phyloP scores from a whole-genome alignment of 2,888 invertebrate genomes.

The Tetragonisca angustula region DNA sequence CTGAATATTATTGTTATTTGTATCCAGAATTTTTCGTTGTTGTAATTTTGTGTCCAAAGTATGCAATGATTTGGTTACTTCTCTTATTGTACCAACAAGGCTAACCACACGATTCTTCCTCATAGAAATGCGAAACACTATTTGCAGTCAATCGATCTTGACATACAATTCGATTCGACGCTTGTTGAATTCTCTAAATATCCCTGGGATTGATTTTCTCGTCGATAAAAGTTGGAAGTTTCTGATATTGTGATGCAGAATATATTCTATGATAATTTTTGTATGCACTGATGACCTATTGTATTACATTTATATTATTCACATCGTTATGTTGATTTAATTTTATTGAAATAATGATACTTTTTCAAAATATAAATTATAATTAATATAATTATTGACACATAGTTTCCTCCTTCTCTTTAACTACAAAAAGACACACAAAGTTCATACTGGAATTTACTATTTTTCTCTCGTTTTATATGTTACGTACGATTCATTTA shows the following conservation, averaged over 20 bases:
- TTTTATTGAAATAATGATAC: no score
- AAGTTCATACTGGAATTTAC: background rate
- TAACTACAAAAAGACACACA: background rate
- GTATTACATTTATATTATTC: no score
- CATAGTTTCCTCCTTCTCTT: slow-evolving; percentile 13
- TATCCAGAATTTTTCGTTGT: background rate
- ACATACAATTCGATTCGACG: background rate
- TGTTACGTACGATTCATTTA: background rate
- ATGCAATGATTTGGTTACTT: background rate
- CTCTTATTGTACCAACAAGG: background rate
- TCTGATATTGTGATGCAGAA: background rate
- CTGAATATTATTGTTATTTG: no score
- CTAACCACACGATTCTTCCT: background rate
- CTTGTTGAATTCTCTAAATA: background rate
- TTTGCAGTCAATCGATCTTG: slow-evolving; percentile 18
- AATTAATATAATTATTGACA: no score
- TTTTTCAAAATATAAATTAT: no score
- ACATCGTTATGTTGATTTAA: no score
- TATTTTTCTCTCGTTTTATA: background rate
- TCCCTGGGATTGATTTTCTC: background rate
- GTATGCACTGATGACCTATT: background rate
- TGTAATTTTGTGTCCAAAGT: background rate
- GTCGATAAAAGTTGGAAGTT: background rate
- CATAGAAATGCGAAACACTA: slow-evolving; percentile 7
- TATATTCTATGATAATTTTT: background rate